Conservation (phyloP, 2,113 vertebrate species). For the Calyptomena viridis region DNA sequence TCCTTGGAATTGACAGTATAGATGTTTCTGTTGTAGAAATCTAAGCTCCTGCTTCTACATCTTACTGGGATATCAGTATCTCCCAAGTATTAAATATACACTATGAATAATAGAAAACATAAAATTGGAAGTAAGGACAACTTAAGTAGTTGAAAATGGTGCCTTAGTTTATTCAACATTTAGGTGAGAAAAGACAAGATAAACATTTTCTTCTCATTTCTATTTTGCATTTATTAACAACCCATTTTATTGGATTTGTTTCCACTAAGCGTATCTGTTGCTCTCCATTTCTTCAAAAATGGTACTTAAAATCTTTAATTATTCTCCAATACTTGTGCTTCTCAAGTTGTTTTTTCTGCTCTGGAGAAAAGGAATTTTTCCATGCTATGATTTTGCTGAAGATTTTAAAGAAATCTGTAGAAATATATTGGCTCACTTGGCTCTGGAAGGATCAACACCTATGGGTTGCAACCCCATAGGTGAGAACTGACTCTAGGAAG, state of each 20-base stretch:
- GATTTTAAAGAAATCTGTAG: background rate
- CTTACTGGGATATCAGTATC: background rate
- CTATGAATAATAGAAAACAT: background rate
- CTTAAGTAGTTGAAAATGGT: background rate
- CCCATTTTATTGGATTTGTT: no score
- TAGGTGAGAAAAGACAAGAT: background rate
- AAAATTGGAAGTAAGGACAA: background rate
- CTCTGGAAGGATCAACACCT: background rate
- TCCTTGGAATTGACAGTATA: background rate
- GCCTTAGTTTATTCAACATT: background rate
- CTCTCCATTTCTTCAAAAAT: background rate
- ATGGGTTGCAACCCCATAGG: accelerated
- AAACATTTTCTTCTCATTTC: background rate
- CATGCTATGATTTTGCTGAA: background rate
- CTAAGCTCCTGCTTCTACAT: background rate
- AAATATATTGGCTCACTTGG: background rate
- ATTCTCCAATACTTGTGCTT: background rate
- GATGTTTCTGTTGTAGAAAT: background rate
- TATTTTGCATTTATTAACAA: no score
- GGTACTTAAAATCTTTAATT: background rate
- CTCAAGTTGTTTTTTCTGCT: background rate
- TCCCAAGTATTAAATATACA: background rate
- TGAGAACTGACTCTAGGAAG: background rate
- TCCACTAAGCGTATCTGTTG: background rate
- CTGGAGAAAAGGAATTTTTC: background rate